Conservation (phyloP, 2,888 invertebrate species). For the Cataglyphis livida region DNA sequence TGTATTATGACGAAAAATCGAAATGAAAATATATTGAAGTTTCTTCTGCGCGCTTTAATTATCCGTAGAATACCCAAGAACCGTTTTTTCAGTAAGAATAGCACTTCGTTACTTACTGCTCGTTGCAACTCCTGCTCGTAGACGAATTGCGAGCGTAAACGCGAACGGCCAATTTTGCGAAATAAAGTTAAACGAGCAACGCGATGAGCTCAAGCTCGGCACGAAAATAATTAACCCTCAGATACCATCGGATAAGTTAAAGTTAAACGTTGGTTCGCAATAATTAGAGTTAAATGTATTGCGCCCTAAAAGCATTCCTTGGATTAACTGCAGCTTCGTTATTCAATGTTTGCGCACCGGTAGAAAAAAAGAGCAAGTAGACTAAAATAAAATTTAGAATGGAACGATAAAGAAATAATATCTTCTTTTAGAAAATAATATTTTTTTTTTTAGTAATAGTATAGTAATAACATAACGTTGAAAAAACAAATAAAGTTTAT, state of each 20-base stretch:
- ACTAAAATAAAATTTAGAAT: not conserved
- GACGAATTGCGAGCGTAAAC: slow-evolving; percentile 43
- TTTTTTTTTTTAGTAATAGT: not conserved
- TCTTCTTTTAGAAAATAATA: too few relatives aligned
- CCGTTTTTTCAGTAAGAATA: slow-evolving; percentile 18
- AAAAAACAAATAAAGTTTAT: not conserved
- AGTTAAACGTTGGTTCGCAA: slow-evolving; percentile 30
- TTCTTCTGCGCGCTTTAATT: slow-evolving; percentile 26
- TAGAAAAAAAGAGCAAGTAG: not conserved
- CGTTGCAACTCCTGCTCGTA: slow-evolving; percentile 25
- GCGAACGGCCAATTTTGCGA: slow-evolving; percentile 37
- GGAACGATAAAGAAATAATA: not conserved
- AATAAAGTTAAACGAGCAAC: slow-evolving; percentile 48
- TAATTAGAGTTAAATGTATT: slow-evolving; percentile 41
- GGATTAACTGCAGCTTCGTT: slow-evolving; percentile 29
- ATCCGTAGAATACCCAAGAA: not conserved
- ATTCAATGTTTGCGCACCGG: not conserved
- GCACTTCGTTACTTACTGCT: slow-evolving; percentile 33
- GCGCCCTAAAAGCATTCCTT: slow-evolving; percentile 31
- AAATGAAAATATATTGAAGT: slow-evolving; percentile 4
- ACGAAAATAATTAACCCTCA: slow-evolving; percentile 41
- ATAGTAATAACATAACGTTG: not conserved
- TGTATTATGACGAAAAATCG: not conserved
- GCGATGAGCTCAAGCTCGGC: slow-evolving; percentile 42
- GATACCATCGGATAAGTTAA: slow-evolving; percentile 15